A percentile compares a stretch with the other conserved stretches of the same genome.
Conservation (phyloP, 2,888 invertebrate species). For the Erebia epiphron region DNA sequence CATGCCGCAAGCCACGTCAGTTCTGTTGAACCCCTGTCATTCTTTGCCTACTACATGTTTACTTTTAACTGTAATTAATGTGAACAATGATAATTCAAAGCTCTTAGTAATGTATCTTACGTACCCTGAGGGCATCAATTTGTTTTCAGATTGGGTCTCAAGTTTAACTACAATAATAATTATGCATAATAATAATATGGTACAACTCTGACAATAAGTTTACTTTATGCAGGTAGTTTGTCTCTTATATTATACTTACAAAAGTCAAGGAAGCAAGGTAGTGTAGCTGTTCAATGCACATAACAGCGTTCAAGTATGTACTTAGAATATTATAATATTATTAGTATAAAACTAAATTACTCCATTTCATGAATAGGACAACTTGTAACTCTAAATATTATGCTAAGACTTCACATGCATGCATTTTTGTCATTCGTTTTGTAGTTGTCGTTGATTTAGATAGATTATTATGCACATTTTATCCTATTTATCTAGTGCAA, state of each 20-base stretch:
- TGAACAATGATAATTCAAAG: constrained; percentile 37
- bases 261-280: background rate
- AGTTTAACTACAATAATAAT: background rate
- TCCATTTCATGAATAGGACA: too few relatives aligned
- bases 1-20: constrained; percentile 46
- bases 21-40: constrained; percentile 42
- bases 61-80: constrained; percentile 46
- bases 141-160: constrained; percentile 10
- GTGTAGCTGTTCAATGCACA: too few relatives aligned
- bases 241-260: background rate
- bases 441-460: too few relatives aligned
- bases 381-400: too few relatives aligned
- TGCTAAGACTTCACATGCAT: background rate
- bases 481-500: constrained; percentile 35
- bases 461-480: too few relatives aligned
- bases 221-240: background rate
- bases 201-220: background rate
- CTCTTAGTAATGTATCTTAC: constrained; percentile 19
- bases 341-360: too few relatives aligned
- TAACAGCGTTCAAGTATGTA: too few relatives aligned
- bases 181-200: background rate
- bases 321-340: too few relatives aligned
- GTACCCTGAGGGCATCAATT: constrained; percentile 28
- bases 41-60: constrained; percentile 48
- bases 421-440: too few relatives aligned